A percentile compares a stretch with the other conserved stretches of the same genome.
These are phyloP conservation scores for Brachynemurus nebulosus DNA, from an alignment of 2,888 invertebrate genomes.

Conservation along the genomic window DNA sequence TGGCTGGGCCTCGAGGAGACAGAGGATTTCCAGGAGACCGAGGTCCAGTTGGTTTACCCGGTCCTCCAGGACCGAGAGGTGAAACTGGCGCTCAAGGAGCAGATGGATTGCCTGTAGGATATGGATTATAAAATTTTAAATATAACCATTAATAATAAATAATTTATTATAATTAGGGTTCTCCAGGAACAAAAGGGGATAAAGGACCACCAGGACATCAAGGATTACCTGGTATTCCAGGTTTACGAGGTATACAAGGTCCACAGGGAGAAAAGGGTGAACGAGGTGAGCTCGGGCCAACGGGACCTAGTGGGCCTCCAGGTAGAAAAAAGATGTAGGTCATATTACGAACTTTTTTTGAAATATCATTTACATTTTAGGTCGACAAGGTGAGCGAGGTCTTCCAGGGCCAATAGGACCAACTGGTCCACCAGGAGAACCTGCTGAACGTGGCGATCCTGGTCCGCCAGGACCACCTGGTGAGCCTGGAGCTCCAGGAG, in stretches of 20 bases:
- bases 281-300: conserved; percentile 49
- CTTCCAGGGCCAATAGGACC: conserved; percentile 62
- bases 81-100: conserved; percentile 49
- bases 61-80: conserved; percentile 49
- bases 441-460: conserved; percentile 65
- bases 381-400: conserved; percentile 62
- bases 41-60: conserved; percentile 52
- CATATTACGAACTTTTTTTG: background rate
- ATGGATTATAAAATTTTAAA: background rate
- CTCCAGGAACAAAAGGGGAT: conserved; percentile 48
- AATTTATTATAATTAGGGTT: conserved; percentile 36
- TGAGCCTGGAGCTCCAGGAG: conserved; percentile 58
- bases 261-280: conserved; percentile 62
- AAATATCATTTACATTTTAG: conserved; percentile 24
- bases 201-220: conserved; percentile 58
- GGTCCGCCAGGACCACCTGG: conserved; percentile 58
- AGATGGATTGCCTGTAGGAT: conserved; percentile 52
- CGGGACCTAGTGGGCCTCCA: conserved; percentile 63
- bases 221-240: conserved; percentile 59
- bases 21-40: conserved; percentile 63
- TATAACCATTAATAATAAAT: background rate
- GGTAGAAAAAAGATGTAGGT: conserved; percentile 30
- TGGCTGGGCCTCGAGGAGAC: conserved; percentile 41
- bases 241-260: conserved; percentile 51
- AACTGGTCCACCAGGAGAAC: conserved; percentile 64